Percentiles rank a stretch among this genome's conserved stretches.
Evolutionary conservation across 2,888 invertebrate species (phyloP).

Genomic region (Mimachlamys varia): DNA sequence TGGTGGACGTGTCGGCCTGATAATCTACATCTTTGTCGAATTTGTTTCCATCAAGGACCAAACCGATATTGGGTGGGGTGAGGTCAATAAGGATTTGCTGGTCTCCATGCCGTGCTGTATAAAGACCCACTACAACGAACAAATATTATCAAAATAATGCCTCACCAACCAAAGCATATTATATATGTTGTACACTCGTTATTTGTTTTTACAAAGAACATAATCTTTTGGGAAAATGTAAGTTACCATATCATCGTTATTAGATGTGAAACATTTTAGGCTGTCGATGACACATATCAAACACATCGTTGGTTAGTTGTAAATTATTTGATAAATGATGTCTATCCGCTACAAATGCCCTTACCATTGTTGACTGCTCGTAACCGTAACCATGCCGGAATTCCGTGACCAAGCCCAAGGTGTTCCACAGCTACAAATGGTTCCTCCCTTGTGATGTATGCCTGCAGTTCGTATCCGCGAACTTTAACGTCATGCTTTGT

Average conservation of each 20-base stretch:
- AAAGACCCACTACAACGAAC: slow-evolving; percentile 61
- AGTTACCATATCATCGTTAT: no score
- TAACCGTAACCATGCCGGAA: slow-evolving; percentile 70
- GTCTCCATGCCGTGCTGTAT: slow-evolving; percentile 65
- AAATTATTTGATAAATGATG: no score
- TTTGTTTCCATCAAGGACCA: slow-evolving; percentile 66
- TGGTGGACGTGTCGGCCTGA: slow-evolving; percentile 55
- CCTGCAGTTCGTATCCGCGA: slow-evolving; percentile 60
- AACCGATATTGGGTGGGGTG: slow-evolving; percentile 64
- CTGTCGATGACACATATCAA: no score
- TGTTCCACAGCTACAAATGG: slow-evolving; percentile 65
- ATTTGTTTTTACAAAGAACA: no score
- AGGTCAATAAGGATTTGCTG: slow-evolving; percentile 70
- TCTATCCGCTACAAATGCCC: no score
- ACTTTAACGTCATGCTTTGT: slow-evolving; percentile 68
- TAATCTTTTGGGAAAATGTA: no score
- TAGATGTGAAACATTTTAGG: no score
- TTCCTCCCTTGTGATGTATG: slow-evolving; percentile 57
- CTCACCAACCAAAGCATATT: no score
- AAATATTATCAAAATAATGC: no score
- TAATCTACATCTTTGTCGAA: slow-evolving; percentile 57
- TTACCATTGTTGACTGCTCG: slow-evolving; percentile 68
- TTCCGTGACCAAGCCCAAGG: slow-evolving; percentile 64
- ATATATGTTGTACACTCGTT: no score
- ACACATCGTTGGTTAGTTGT: no score